phyloP scores from a whole-genome alignment of 2,797 vertebrate genomes.

The Helarctos malayanus region DNA sequence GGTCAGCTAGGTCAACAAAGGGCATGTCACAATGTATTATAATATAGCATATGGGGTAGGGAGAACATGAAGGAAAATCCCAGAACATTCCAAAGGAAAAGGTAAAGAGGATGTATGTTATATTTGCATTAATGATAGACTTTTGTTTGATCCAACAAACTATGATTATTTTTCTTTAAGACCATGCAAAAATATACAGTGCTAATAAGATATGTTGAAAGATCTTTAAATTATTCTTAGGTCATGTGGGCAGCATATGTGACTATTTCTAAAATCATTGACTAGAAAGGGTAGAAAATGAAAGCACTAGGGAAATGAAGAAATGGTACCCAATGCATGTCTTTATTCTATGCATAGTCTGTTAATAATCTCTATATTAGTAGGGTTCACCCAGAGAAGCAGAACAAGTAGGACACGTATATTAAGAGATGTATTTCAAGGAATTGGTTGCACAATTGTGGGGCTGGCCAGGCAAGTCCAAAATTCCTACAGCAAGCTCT shows the following conservation, averaged over 20 bases:
- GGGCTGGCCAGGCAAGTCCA: background rate
- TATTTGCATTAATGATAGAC: slow-evolving; percentile 42
- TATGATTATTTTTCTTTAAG: slow-evolving; percentile 24
- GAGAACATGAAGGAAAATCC: slow-evolving; percentile 4
- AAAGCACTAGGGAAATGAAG: background rate
- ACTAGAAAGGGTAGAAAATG: background rate
- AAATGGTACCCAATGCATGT: background rate
- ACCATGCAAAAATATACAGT: background rate
- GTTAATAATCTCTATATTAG: background rate
- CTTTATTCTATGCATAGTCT: background rate
- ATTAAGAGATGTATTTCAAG: slow-evolving; percentile 26
- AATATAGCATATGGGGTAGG: background rate
- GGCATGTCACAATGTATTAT: background rate
- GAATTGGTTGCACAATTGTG: background rate
- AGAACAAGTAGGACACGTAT: background rate
- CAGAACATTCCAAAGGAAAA: background rate
- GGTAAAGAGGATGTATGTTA: background rate
- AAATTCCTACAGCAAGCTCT: background rate
- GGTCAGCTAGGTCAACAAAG: background rate
- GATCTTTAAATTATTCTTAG: background rate
- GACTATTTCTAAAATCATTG: slow-evolving; percentile 16
- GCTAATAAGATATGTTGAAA: background rate
- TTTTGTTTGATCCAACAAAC: slow-evolving; percentile 31
- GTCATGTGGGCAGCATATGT: background rate
- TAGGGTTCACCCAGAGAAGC: background rate